phyloP scores from a whole-genome alignment of 2,797 vertebrate species.

The Linurgus olivaceus region DNA sequence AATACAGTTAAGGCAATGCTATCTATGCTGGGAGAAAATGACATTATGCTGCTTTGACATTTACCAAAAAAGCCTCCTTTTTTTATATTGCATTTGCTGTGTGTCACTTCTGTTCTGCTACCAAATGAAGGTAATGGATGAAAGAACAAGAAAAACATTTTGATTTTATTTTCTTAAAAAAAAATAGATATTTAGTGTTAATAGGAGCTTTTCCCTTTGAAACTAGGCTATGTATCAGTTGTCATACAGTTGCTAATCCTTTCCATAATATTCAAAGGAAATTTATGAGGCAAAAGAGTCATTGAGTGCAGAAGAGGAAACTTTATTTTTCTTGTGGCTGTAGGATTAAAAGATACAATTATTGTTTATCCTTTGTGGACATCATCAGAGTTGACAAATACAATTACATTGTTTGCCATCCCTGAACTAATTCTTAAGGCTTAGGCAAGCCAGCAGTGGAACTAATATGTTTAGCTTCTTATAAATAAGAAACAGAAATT shows the following conservation, averaged over 20 bases:
- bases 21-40: not conserved
- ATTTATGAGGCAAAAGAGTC: not conserved
- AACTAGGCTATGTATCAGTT: not conserved
- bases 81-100: slow-evolving; percentile 1
- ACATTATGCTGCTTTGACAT: slow-evolving; percentile 43
- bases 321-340: not conserved
- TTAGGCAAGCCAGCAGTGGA: not conserved
- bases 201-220: not conserved
- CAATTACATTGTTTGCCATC: not conserved
- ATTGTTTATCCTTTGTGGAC: not conserved
- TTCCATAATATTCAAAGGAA: not conserved
- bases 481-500: not conserved
- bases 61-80: not conserved
- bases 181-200: not conserved
- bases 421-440: not conserved
- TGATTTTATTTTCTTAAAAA: slow-evolving; percentile 14
- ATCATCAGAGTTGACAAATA: not conserved
- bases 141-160: not conserved
- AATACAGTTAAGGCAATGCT: not conserved
- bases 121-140: not conserved
- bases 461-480: not conserved
- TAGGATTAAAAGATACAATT: not conserved
- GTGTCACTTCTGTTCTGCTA: not conserved
- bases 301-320: not conserved
- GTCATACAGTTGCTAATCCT: not conserved